These are phyloP conservation scores for Hylaeus anthracinus DNA, from an alignment of 1,140 invertebrate species.

Conservation along the genomic window DNA sequence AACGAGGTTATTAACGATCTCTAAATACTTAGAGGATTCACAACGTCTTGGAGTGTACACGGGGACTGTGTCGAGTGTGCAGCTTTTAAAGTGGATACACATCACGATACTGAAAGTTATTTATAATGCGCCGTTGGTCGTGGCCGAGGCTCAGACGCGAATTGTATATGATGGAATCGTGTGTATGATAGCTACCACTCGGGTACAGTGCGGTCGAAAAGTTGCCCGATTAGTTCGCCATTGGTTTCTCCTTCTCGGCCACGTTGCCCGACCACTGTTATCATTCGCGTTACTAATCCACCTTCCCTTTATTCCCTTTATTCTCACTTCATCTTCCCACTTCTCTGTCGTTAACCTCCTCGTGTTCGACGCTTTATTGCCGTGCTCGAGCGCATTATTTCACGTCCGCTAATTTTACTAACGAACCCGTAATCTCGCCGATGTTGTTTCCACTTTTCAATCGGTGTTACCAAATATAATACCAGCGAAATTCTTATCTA, in stretches of 20 bases:
- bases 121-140: slow-evolving; percentile 64
- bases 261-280: slow-evolving; percentile 41
- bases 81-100: slow-evolving; percentile 57
- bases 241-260: slow-evolving; percentile 32
- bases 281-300: slow-evolving; percentile 46
- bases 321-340: neutral
- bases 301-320: neutral
- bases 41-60: slow-evolving; percentile 46
- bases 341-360: slow-evolving; percentile 22
- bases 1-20: slow-evolving; percentile 28
- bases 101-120: slow-evolving; percentile 65
- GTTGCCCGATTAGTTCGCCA: slow-evolving; percentile 32
- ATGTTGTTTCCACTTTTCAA: neutral
- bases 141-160: slow-evolving; percentile 55
- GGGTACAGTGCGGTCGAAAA: slow-evolving; percentile 50
- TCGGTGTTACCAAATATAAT: neutral
- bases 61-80: slow-evolving; percentile 10
- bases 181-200: slow-evolving; percentile 56
- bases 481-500: no score
- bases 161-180: slow-evolving; percentile 60
- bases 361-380: slow-evolving; percentile 30
- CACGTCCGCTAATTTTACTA: slow-evolving; percentile 30
- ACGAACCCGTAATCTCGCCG: slow-evolving; percentile 13
- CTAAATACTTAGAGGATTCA: slow-evolving; percentile 9
- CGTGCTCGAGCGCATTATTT: slow-evolving; percentile 15